Conservation (phyloP, 2,113 vertebrate genomes). For the Rissa tridactyla region DNA sequence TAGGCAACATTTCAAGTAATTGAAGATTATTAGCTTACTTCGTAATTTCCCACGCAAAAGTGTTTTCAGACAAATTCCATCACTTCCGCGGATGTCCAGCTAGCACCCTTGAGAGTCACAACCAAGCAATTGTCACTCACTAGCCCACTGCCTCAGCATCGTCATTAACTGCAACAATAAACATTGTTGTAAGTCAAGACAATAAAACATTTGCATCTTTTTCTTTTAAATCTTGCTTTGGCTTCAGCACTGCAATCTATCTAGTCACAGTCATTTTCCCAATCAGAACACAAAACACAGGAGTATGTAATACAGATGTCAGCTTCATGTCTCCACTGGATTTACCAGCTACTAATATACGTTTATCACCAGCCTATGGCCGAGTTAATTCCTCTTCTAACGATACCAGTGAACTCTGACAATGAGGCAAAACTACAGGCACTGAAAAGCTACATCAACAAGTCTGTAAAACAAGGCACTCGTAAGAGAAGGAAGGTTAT, state of each 20-base stretch:
- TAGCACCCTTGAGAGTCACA: background rate
- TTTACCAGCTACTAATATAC: background rate
- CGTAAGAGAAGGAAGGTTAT: background rate
- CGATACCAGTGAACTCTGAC: background rate
- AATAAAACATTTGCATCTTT: background rate
- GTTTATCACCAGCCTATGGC: background rate
- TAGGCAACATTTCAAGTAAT: background rate
- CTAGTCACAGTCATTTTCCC: background rate
- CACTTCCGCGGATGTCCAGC: background rate
- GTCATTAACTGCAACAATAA: background rate
- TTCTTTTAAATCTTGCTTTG: background rate
- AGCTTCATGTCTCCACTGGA: rapidly evolving
- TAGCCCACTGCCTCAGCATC: background rate
- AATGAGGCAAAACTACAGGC: background rate
- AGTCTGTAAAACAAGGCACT: background rate
- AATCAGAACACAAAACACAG: background rate
- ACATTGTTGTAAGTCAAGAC: background rate
- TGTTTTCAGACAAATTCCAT: background rate
- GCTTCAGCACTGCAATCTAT: background rate
- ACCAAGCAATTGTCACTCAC: rapidly evolving
- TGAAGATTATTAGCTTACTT: background rate
- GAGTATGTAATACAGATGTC: background rate
- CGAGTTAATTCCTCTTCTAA: background rate
- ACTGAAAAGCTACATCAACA: background rate
- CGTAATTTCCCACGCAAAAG: background rate